phyloP scores from a whole-genome alignment of 2,797 vertebrate genomes.

The Karalla daura region DNA sequence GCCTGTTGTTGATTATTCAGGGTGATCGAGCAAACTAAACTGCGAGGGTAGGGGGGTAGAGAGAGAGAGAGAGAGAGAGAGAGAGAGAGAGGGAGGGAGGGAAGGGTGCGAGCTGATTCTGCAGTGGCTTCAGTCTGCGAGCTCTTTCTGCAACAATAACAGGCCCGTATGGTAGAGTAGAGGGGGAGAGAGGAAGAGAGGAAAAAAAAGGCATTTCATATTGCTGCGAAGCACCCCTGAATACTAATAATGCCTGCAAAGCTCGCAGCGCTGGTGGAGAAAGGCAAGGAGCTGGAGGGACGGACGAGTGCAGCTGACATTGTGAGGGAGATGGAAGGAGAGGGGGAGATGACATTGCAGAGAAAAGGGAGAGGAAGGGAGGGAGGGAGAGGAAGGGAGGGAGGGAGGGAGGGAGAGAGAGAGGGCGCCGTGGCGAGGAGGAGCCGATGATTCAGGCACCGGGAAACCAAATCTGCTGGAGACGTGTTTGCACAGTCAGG shows the following conservation, averaged over 20 bases:
- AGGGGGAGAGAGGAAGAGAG: too few relatives aligned
- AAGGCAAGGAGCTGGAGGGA: slow-evolving; percentile 69
- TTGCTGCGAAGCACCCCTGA: slow-evolving; percentile 70
- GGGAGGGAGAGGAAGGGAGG: too few relatives aligned
- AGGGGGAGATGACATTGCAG: slow-evolving; percentile 73
- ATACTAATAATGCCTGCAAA: slow-evolving; percentile 78
- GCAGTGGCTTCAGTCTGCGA: slow-evolving; percentile 32
- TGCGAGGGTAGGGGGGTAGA: background rate
- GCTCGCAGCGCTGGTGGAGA: slow-evolving; percentile 67
- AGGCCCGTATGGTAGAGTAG: slow-evolving; percentile 39
- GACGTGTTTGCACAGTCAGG: slow-evolving; percentile 66
- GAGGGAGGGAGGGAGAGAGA: too few relatives aligned
- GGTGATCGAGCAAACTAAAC: slow-evolving; percentile 51
- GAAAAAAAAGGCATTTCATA: slow-evolving; percentile 72
- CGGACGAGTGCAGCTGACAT: slow-evolving; percentile 76
- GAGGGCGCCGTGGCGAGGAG: slow-evolving; percentile 26
- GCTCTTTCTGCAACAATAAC: slow-evolving; percentile 34
- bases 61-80: slow-evolving; percentile 20
- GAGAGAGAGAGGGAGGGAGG: background rate
- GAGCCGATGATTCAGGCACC: slow-evolving; percentile 49
- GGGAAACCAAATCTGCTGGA: slow-evolving; percentile 62
- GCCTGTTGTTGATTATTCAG: slow-evolving; percentile 52
- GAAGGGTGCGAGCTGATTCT: slow-evolving; percentile 35
- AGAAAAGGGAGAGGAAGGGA: slow-evolving; percentile 46
- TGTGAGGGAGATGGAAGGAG: slow-evolving; percentile 68